A percentile compares a stretch with the other conserved stretches of the same genome.
These are phyloP conservation scores for Apamea sordens DNA, from an alignment of 2,888 invertebrate genomes.

Conservation along the genomic window DNA sequence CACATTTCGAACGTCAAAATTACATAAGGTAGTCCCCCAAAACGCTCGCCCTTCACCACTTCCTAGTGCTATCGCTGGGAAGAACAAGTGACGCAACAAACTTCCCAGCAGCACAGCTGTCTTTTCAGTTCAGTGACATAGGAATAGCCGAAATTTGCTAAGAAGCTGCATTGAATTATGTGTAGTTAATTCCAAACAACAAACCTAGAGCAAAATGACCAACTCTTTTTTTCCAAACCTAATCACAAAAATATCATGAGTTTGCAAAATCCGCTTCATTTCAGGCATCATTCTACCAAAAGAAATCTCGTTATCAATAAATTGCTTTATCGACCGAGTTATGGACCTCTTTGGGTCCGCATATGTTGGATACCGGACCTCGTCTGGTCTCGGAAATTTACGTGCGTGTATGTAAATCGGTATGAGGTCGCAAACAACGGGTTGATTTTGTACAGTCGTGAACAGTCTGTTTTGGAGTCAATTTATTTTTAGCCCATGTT, in stretches of 20 bases:
- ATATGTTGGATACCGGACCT: constrained; percentile 55
- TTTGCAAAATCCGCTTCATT: constrained; percentile 29
- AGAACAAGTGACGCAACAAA: too few species aligned
- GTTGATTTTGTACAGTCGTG: constrained; percentile 57
- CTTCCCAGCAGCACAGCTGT: background rate
- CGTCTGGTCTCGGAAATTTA: constrained; percentile 49
- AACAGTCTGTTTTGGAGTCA: constrained; percentile 1
- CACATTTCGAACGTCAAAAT: background rate
- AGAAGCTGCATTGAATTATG: background rate
- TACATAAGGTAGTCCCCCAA: background rate
- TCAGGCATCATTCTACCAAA: constrained; percentile 39
- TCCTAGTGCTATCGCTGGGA: background rate
- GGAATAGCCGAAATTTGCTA: background rate
- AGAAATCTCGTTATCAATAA: constrained; percentile 59
- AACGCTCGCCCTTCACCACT: background rate
- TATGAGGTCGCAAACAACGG: constrained; percentile 52
- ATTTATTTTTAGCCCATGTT: background rate
- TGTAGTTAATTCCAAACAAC: background rate
- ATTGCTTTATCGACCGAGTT: constrained; percentile 56
- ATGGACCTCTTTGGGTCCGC: constrained; percentile 46
- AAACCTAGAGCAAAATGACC: background rate
- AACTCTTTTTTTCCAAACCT: background rate
- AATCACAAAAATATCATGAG: constrained; percentile 37
- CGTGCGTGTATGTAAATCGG: constrained; percentile 68
- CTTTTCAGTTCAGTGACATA: background rate